A percentile compares a stretch with the other conserved stretches of the same genome.
Conservation (phyloP, 2,797 vertebrate species). For the Poecilia velifera region DNA sequence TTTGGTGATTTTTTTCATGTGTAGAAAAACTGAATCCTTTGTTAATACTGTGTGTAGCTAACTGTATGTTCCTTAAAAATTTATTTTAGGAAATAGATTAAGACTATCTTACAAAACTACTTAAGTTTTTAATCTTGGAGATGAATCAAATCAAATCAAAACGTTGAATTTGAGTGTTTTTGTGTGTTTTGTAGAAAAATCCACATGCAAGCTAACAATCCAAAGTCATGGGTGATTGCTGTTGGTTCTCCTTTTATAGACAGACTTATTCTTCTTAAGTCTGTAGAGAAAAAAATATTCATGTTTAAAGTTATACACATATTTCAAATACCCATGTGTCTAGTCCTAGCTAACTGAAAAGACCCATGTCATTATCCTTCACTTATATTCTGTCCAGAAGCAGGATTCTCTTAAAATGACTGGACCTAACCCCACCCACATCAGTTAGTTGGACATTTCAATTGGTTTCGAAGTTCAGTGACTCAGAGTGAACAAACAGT, state of each 20-base stretch:
- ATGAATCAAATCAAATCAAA: neutral
- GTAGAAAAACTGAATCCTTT: conserved; percentile 61
- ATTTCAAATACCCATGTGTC: neutral
- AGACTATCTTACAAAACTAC: neutral
- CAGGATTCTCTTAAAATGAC: neutral
- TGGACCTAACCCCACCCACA: neutral
- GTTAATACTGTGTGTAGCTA: conserved; percentile 47
- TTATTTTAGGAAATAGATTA: neutral
- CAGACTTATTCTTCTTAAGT: neutral
- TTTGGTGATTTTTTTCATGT: conserved; percentile 52
- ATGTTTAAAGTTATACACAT: neutral
- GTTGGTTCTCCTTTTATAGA: neutral
- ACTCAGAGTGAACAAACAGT: neutral
- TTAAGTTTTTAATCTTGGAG: neutral
- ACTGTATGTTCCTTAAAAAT: conserved; percentile 38
- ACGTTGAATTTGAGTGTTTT: neutral
- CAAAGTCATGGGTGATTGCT: neutral
- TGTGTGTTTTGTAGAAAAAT: neutral
- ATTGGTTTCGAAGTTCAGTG: neutral
- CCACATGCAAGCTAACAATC: neutral
- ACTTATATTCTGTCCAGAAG: neutral
- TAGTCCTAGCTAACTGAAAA: neutral
- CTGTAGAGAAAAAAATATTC: neutral
- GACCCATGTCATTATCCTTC: neutral
- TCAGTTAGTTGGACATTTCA: neutral